These are phyloP conservation scores for Bucorvus abyssinicus DNA, from an alignment of 2,797 vertebrate genomes.

Conservation along the genomic window DNA sequence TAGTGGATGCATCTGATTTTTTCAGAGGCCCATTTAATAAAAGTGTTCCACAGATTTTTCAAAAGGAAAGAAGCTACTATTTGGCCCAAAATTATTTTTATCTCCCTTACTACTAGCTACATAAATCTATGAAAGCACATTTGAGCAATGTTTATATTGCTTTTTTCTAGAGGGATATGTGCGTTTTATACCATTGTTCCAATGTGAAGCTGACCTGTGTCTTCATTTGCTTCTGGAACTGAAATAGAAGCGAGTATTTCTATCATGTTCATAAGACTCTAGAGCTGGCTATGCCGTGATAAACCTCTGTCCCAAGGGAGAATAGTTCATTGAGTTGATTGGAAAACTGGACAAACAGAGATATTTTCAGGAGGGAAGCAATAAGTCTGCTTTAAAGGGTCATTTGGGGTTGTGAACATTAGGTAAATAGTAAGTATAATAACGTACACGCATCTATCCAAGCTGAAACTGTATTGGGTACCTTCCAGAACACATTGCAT, in stretches of 20 bases:
- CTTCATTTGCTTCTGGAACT: neutral
- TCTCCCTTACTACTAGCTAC: neutral
- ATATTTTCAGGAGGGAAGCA: neutral
- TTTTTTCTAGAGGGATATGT: neutral
- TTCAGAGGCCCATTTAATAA: neutral
- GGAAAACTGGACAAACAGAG: neutral
- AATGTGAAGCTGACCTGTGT: neutral
- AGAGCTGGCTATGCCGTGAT: neutral
- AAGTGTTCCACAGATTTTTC: neutral
- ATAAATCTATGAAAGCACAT: neutral
- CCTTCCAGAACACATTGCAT: neutral
- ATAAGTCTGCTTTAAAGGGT: neutral
- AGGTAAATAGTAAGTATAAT: neutral
- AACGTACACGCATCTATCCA: neutral
- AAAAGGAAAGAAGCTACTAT: neutral
- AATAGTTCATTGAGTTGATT: neutral
- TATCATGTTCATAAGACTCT: neutral
- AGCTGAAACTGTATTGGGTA: neutral
- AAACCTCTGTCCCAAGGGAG: neutral
- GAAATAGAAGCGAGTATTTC: neutral
- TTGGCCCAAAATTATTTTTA: neutral
- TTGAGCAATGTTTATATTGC: neutral
- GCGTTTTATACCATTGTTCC: neutral
- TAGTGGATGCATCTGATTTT: neutral
- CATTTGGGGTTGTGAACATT: neutral